phyloP scores from a whole-genome alignment of 1,140 invertebrate species.

The Trichoplusia ni region DNA sequence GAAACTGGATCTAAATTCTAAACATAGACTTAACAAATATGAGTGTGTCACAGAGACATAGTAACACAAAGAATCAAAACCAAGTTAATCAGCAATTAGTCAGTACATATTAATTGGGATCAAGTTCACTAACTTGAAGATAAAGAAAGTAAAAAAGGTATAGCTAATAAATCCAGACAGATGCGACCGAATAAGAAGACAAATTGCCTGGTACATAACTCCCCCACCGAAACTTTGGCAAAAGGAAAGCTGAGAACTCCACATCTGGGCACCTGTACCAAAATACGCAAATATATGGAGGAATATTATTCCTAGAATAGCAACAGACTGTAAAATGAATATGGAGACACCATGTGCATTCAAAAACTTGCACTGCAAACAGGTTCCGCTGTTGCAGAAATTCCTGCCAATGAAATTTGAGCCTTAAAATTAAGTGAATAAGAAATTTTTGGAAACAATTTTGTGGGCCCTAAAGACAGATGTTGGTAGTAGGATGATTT shows the following conservation, averaged over 20 bases:
- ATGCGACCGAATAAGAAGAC: conserved; percentile 60
- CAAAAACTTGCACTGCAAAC: conserved; percentile 57
- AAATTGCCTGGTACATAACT: conserved; percentile 48
- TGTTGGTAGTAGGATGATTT: conserved; percentile 69
- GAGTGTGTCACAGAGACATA: conserved; percentile 31
- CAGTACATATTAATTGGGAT: conserved; percentile 58
- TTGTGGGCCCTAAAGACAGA: conserved; percentile 18
- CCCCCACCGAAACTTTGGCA: conserved; percentile 57
- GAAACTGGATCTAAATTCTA: neutral
- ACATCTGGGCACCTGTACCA: conserved; percentile 76
- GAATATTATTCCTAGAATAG: conserved; percentile 79
- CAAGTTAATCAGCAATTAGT: conserved; percentile 56
- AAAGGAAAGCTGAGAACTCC: conserved; percentile 47
- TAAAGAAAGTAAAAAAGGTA: conserved; percentile 42
- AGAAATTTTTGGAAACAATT: conserved; percentile 11
- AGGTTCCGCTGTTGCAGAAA: conserved; percentile 31
- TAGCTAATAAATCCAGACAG: conserved; percentile 62
- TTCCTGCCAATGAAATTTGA: conserved; percentile 29
- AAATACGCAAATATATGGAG: conserved; percentile 67
- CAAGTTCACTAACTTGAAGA: conserved; percentile 54
- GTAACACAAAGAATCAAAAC: conserved; percentile 49
- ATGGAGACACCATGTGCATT: conserved; percentile 70
- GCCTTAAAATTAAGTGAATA: conserved; percentile 18
- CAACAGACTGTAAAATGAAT: conserved; percentile 78
- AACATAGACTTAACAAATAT: conserved; percentile 16